Evolutionary conservation across 2,888 invertebrate genomes (phyloP), one percentile per base, ranked within the genome.

Genomic region (Athalia rosae): DNA sequence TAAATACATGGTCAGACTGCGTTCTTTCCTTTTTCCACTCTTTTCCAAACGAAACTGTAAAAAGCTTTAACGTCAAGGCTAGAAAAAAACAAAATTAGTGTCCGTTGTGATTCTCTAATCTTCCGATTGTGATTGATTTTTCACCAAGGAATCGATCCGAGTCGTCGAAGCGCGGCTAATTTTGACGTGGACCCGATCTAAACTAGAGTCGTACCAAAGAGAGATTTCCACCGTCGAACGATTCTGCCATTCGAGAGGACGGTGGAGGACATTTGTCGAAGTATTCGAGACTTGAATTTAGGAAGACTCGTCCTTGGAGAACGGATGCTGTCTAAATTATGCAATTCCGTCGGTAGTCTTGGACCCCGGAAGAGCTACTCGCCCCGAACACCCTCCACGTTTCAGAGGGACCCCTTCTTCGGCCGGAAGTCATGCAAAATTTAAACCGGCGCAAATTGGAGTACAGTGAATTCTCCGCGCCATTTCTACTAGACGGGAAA

Each of bases 271-370:
- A 11, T 9, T 47, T 28, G 28, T 28, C 28, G 28, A 2, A 28
- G 28, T 28, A 28, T 28, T 28, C 28, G 28, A 28, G 41, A 53
- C 67, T 53, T 9, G 53, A 67, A 28, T 67, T 41, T 9, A 67
- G 28, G 50, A 13, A 64, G 47, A 67, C 53, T 47, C 59, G 71
- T 59, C 71, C 28, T 56, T 47, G 74, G 59, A 74, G 61, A 74
- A 74, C 48, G 74, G 28, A 28, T 28, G 62, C 13, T 50, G n/a
- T 13, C 41, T 74, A 47, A 74, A 74, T 74, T 41, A 74, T 74
- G 74, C 47, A 74, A 59, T 61, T 61, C 61, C 47, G 74, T 48
- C 28, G 67, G 71, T 28, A 28, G 28, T 71, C 58, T 53, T 11
- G 50, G 59, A 59, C 53, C 50, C 28, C 67, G 67, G 50, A 67